Evolutionary conservation across 1,140 invertebrate genomes (phyloP), one percentile per base, ranked within the genome.

Genomic region (Apis dorsata): DNA sequence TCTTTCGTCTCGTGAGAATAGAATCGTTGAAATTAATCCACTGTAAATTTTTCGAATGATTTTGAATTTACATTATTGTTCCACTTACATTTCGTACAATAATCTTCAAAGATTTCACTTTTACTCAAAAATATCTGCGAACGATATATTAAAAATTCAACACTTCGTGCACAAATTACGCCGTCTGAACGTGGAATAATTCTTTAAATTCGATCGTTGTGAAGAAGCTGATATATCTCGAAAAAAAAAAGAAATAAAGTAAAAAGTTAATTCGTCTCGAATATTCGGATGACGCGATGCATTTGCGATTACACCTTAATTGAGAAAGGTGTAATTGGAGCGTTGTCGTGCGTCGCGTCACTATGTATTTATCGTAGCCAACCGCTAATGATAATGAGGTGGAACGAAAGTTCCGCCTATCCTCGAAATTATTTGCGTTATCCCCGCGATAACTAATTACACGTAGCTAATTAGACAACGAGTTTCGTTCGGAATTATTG

Each of bases 281-380:
- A 84, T 87, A 87, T 87, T 81, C 77, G 72, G 34, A 15, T 49
- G 11, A n/a, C 85, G 68, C 1, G 49, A 79, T 80, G 59, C 80
- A 83, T 79, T 21, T 60, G 17, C 75, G 85, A 73, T 86, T 44
- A 44, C 34, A 7, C 86, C 80, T 86, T 86, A 86, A 87, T 87
- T 81, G 81, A 60, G 80, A 79, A 83, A 83, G 57, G 62, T 55
- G 80, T 81, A 87, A 79, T 85, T 65, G 49, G 55, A 19, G 13
- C 21, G n/a, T 28, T 62, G 59, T 78, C 63, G 53, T 60, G 8
- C 55, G 44, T 49, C 24, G 60, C 57, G 70, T 81, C 74, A 19
- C 68, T 21, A 53, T 77, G 74, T 85, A 81, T 84, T 84, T 87
- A 87, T 87, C 86, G 73, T 57, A 44, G 55, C 8, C 74, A 63